Evolutionary conservation across 2,797 vertebrate species (phyloP).

Genomic region (Megaceryle alcyon): DNA sequence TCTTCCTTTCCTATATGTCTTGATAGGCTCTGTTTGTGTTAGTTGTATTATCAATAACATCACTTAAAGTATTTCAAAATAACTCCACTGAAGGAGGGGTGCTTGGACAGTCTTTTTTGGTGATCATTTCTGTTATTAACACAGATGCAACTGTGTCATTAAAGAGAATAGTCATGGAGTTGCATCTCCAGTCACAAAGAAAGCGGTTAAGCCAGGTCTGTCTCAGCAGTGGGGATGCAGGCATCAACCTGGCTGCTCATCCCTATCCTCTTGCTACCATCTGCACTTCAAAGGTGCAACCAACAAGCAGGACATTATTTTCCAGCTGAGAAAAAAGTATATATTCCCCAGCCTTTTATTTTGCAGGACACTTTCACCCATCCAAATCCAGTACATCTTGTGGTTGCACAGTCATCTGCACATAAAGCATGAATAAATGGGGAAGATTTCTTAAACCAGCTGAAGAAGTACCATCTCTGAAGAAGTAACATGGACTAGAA

Average conservation of each 20-base stretch:
- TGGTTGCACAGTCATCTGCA: neutral
- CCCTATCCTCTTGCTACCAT: neutral
- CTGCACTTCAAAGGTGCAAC: neutral
- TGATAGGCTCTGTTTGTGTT: neutral
- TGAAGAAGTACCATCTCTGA: neutral
- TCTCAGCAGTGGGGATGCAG: neutral
- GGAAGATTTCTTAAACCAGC: neutral
- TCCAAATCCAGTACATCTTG: neutral
- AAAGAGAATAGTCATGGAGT: neutral
- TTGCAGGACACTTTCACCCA: neutral
- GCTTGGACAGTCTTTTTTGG: neutral
- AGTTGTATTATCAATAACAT: neutral
- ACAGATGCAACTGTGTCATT: neutral
- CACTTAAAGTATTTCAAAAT: neutral
- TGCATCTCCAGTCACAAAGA: neutral
- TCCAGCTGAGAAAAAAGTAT: neutral
- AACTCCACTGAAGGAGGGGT: neutral
- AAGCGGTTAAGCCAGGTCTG: neutral
- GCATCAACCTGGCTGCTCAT: neutral
- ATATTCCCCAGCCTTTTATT: fast-evolving
- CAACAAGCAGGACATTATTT: neutral
- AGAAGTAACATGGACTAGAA: neutral
- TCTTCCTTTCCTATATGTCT: neutral
- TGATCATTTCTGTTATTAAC: neutral
- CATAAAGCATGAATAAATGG: neutral